Percentiles rank a stretch among this genome's conserved stretches.
phyloP scores from a whole-genome alignment of 2,888 invertebrate species.

The Idaea aversata region DNA sequence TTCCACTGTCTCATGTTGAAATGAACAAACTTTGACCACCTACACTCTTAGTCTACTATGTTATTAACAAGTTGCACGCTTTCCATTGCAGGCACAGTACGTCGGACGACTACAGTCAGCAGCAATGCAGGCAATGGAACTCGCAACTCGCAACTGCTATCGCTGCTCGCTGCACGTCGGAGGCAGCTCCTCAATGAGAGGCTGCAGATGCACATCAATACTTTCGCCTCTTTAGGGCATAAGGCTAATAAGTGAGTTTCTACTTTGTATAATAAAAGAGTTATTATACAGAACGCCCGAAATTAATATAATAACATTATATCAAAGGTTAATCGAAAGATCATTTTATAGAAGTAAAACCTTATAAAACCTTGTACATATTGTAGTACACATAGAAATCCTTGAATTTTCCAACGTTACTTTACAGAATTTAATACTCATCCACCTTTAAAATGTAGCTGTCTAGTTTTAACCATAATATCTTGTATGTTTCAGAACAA shows the following conservation, averaged over 20 bases:
- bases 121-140: slow-evolving; percentile 55
- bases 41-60: background rate
- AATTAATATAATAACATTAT: background rate
- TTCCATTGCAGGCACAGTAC: slow-evolving; percentile 56
- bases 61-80: slow-evolving; percentile 10
- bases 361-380: background rate
- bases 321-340: background rate
- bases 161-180: slow-evolving; percentile 81
- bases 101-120: slow-evolving; percentile 59
- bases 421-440: background rate
- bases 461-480: background rate
- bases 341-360: background rate
- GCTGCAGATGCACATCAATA: slow-evolving; percentile 72
- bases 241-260: slow-evolving; percentile 67
- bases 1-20: too few relatives aligned
- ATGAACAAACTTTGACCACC: background rate
- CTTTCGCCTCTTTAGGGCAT: slow-evolving; percentile 65
- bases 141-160: slow-evolving; percentile 80
- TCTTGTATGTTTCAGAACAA: slow-evolving; percentile 59
- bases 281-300: background rate
- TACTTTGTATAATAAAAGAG: background rate
- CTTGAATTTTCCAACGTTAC: too few relatives aligned
- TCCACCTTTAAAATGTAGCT: background rate
- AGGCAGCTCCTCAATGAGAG: slow-evolving; percentile 80
- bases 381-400: background rate